Base-by-base conservation (phyloP, 1,140 invertebrate genomes). In the Hetaerina americana region DNA sequence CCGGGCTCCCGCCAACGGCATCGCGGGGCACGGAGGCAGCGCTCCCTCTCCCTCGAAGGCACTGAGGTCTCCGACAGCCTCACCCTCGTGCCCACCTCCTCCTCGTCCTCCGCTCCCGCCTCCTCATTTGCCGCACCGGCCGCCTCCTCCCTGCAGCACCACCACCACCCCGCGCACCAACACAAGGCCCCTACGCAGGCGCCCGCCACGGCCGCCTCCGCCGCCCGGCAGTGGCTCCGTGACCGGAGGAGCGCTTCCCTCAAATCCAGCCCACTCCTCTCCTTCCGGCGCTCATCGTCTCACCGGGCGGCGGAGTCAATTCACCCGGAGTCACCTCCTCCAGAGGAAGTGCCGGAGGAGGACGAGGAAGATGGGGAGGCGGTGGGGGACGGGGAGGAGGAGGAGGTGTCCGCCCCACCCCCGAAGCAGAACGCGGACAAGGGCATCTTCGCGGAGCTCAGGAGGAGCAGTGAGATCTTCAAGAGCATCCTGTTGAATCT, bases 391-490 rank as follows among this genome's bases (percentile, higher is more conserved):
- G 0, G 25, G 26, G 40, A 66, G 2, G 57, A 26, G 57, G 22
- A n/a, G 69, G 76, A 27, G 75, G 72, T 73, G 72, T 24, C 72
- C n/a, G 26, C 31, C 15, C 28, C 71, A 5, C 71, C 28, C 12
- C 69, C 3, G 66, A 72, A 27, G 24, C 69, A 10, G 71, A 24
- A 49, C 12, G 49, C 76, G 0, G 77, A 78, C 57, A 74, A 77
- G 25, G 76, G 77, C 70, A 79, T 82, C 26, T 80, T 82, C 75
- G 78, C 79, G 18, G 81, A 82, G 71, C 75, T 82, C 66, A 73
- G 81, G 6, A 75, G 81, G 29, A 81, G 80, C 68, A 80, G 79
- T 31, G 81, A 82, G 72, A 81, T 82, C 24, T 81, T 82, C 72
- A 78, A 81, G 29, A 80, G 79, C 66, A 82, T 82, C 66, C 72